Evolutionary conservation across 2,113 vertebrate species (phyloP), one percentile per base, ranked within the genome.

Genomic region (Morone saxatilis): DNA sequence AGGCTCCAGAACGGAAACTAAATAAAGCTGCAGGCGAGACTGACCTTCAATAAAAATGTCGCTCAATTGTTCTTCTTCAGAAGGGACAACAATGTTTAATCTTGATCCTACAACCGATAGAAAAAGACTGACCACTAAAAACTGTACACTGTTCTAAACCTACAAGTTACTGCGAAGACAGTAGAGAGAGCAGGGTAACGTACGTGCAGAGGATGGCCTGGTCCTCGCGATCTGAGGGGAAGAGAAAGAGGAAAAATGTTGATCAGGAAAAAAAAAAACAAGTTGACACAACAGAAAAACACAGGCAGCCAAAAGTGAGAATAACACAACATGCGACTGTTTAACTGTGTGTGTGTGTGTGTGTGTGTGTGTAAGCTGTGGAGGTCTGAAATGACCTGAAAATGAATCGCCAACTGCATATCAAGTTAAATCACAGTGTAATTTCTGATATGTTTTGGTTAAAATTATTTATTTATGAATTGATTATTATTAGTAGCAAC

Each of bases 121-220:
- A 51, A 20, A 53, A 36, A 14, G 8, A 38, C 8, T 7, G 5
- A 66, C 22, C 9, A 43, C 7, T 45, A 1, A n/a, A 76, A 13
- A 14, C 31, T 31, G 31, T 2, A 31, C 31, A 31, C 31, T 31
- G 31, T 31, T 31, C 31, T 31, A 62, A 75, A 63, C 31, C 31
- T 31, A 31, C 31, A 36, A 17, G 9, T 40, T 14, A 40, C 3
- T 40, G 25, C 1, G 45, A 25, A 59, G 13, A 36, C 20, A 41
- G 2, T 1, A 75, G 31, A 63, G 1, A 76, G 1, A 67, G 19
- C 47, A 48, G 6, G 76, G 60, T 16, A 5, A 82, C 95, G 36
- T 89, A 95, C 95, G 95, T 96, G 94, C 95, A 96, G 48, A 96
- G 94, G 88, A 96, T 95, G 73, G 95, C 94, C 89, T 96, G 95